These are phyloP conservation scores for Tauraco hartlaubi DNA, from an alignment of 2,797 vertebrate species.

Conservation along the genomic window DNA sequence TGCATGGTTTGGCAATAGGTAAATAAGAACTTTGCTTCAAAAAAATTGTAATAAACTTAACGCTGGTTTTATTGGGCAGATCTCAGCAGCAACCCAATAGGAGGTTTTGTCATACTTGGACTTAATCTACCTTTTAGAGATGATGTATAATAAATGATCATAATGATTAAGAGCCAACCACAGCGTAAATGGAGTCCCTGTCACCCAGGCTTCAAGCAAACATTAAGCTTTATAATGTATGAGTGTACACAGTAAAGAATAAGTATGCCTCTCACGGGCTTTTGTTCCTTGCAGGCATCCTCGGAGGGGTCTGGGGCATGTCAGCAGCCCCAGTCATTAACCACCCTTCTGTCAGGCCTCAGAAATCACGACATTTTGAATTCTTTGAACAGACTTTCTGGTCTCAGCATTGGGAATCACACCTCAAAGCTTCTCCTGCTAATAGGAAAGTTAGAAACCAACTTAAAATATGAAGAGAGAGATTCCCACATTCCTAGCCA, in stretches of 20 bases:
- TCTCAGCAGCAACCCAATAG: not conserved
- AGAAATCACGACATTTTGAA: not conserved
- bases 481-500: not conserved
- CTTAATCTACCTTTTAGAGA: constrained; percentile 17
- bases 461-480: not conserved
- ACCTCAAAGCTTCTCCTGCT: not conserved
- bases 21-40: not conserved
- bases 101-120: not conserved
- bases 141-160: constrained; percentile 3
- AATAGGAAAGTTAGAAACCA: not conserved
- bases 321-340: not conserved
- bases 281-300: not conserved
- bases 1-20: not conserved
- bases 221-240: constrained; percentile 25
- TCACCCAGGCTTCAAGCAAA: not conserved
- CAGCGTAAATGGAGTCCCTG: not conserved
- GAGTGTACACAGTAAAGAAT: not conserved
- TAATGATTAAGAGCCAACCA: constrained; percentile 40
- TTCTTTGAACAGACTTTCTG: not conserved
- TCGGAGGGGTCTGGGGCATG: not conserved
- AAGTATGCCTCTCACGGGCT: not conserved
- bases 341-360: not conserved
- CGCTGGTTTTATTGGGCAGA: not conserved
- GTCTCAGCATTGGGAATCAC: not conserved
- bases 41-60: not conserved